Conservation (phyloP, 2,113 vertebrate genomes). For the Chrysemys picta region DNA sequence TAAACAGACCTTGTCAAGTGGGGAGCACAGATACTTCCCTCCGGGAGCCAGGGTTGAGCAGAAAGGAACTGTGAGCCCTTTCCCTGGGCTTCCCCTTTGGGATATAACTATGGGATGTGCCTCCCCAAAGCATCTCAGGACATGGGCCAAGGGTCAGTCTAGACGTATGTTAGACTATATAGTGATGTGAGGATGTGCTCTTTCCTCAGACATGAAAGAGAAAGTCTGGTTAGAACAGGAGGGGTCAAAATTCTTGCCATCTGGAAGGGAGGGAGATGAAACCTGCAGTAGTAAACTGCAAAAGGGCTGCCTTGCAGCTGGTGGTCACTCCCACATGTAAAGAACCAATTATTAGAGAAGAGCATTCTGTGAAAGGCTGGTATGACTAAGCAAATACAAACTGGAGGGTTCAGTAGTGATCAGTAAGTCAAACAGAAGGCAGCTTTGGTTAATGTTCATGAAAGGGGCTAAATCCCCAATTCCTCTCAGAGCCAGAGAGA, state of each 20-base stretch:
- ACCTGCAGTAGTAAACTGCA: not conserved
- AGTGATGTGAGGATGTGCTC: not conserved
- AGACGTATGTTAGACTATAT: not conserved
- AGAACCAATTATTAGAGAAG: not conserved
- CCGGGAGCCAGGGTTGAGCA: not conserved
- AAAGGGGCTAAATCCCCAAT: not conserved
- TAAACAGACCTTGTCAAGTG: not conserved
- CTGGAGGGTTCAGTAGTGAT: not conserved
- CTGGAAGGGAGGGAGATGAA: not conserved
- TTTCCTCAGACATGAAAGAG: not conserved
- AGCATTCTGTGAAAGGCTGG: not conserved
- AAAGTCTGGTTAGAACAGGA: not conserved
- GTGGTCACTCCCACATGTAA: not conserved
- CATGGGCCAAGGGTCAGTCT: not conserved
- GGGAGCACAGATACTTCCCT: not conserved
- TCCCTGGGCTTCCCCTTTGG: not conserved
- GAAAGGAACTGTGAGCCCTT: not conserved
- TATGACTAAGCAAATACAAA: not conserved
- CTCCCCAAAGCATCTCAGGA: not conserved
- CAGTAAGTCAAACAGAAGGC: not conserved
- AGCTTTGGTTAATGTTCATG: not conserved
- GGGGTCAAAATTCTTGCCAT: not conserved
- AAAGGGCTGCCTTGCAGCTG: slow-evolving; percentile 7
- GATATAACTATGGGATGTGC: not conserved
- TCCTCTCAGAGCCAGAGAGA: not conserved